Conservation (phyloP, 1,140 invertebrate species). For the Saccostrea glomerata region DNA sequence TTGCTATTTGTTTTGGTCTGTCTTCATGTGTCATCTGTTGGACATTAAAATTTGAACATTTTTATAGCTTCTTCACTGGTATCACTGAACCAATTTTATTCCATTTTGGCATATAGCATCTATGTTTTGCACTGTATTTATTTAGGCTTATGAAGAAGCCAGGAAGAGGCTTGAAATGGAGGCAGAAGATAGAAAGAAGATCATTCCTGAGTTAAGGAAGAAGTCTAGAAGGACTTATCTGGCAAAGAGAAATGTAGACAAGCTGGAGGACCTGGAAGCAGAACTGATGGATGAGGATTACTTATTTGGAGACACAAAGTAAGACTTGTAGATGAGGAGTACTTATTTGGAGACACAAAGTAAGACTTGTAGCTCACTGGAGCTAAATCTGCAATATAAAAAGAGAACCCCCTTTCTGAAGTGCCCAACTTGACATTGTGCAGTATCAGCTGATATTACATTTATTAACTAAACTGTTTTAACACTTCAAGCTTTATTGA, state of each 20-base stretch:
- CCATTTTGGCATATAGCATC: not conserved
- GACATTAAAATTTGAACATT: too few species aligned
- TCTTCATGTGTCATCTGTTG: too few species aligned
- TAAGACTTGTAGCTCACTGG: constrained; percentile 80
- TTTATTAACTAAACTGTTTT: too few species aligned
- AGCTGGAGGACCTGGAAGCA: constrained; percentile 95
- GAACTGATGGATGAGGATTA: constrained; percentile 98
- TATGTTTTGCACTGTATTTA: not conserved
- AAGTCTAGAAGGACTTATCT: constrained; percentile 96
- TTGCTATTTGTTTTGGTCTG: too few species aligned
- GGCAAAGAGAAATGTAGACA: constrained; percentile 96
- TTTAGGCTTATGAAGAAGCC: constrained; percentile 90
- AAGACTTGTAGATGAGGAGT: constrained; percentile 92
- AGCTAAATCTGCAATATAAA: not conserved
- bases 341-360: constrained; percentile 93
- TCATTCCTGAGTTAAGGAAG: constrained; percentile 91
- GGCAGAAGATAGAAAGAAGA: constrained; percentile 87
- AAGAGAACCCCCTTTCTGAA: not conserved
- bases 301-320: constrained; percentile 93
- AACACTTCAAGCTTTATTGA: too few species aligned
- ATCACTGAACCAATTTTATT: not conserved
- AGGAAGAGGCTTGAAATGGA: constrained; percentile 91
- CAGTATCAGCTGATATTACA: too few species aligned
- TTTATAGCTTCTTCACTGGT: not conserved
- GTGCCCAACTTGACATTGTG: too few species aligned